Conservation (phyloP, 2,888 invertebrate species). For the Rhorus exstirpatorius region DNA sequence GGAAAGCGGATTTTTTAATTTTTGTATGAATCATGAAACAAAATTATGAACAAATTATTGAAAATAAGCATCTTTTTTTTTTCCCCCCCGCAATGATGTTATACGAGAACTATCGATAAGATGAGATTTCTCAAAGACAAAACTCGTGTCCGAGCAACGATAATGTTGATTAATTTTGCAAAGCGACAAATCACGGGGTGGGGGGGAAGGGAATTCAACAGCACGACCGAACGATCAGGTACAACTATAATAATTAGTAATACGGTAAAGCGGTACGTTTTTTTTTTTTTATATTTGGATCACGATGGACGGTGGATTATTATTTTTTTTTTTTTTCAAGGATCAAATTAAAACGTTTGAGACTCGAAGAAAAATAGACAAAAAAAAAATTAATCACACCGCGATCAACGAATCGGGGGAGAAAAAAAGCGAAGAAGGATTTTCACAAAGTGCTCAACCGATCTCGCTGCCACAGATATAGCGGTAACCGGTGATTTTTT, state of each 20-base stretch:
- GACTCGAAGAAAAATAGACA: too few relatives aligned
- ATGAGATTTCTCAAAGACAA: constrained; percentile 49
- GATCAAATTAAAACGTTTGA: too few relatives aligned
- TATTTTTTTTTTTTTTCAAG: background rate
- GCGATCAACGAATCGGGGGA: too few relatives aligned
- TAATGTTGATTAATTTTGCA: constrained; percentile 46
- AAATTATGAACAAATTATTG: background rate
- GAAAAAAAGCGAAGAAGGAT: too few relatives aligned
- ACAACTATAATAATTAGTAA: constrained; percentile 37
- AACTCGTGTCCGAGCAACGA: constrained; percentile 59
- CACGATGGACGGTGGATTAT: background rate
- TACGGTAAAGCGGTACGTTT: constrained; percentile 30
- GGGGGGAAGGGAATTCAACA: background rate
- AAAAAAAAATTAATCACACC: too few relatives aligned
- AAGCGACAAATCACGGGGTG: constrained; percentile 30
- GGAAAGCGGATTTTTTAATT: constrained; percentile 60
- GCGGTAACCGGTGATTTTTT: too few relatives aligned
- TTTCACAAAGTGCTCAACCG: too few relatives aligned
- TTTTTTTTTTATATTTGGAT: background rate
- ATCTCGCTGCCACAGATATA: too few relatives aligned
- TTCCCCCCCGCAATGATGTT: background rate
- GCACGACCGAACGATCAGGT: constrained; percentile 22
- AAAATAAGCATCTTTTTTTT: background rate
- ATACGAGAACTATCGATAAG: constrained; percentile 51
- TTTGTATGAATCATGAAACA: constrained; percentile 50